A percentile compares a stretch with the other conserved stretches of the same genome.
phyloP scores from a whole-genome alignment of 2,888 invertebrate genomes.

The Tanytarsus gracilentus region DNA sequence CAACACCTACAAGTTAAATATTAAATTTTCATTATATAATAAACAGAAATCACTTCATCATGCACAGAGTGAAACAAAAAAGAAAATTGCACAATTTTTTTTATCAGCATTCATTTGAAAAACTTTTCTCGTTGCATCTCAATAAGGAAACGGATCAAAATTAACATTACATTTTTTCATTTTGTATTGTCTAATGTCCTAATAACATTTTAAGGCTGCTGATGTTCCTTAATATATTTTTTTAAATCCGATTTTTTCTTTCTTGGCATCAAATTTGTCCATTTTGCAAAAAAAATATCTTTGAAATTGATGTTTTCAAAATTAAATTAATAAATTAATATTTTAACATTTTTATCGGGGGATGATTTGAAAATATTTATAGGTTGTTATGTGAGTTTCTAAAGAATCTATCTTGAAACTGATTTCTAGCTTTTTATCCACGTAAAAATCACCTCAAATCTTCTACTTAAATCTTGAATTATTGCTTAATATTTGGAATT shows the following conservation, averaged over 20 bases:
- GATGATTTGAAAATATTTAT: too few relatives aligned
- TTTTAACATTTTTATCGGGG: not conserved
- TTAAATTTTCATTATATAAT: too few relatives aligned
- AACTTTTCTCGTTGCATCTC: not conserved
- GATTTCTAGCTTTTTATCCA: conserved; percentile 1
- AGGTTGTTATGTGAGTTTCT: too few relatives aligned
- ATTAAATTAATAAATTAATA: not conserved
- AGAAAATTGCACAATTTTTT: not conserved
- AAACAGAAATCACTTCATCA: not conserved
- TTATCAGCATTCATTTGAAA: not conserved
- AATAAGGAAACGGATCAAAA: not conserved
- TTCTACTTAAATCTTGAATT: conserved; percentile 2
- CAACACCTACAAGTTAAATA: too few relatives aligned
- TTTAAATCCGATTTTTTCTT: conserved; percentile 19
- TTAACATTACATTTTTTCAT: not conserved
- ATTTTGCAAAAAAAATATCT: too few relatives aligned
- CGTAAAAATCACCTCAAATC: conserved; percentile 5
- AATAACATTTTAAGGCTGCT: conserved; percentile 23
- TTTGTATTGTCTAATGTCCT: not conserved
- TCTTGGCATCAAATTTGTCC: conserved; percentile 19
- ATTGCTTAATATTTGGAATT: too few relatives aligned
- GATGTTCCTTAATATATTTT: too few relatives aligned
- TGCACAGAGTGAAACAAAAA: not conserved
- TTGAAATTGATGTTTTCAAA: too few relatives aligned
- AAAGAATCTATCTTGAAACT: not conserved